Base-by-base conservation (phyloP, 2,113 vertebrate species). In the Alethe castanea region DNA sequence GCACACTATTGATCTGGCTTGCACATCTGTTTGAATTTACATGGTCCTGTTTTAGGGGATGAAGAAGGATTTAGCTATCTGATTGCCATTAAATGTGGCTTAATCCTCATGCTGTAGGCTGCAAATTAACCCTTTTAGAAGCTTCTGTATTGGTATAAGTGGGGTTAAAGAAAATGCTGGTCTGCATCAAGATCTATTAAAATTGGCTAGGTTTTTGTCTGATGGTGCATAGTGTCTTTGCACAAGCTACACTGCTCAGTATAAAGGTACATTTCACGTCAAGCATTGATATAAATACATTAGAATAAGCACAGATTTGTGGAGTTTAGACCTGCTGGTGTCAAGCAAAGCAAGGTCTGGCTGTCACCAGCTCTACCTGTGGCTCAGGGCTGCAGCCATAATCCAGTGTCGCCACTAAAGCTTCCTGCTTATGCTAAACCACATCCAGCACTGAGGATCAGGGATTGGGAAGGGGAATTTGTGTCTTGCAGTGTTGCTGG, bases 11-110 rank as follows among this genome's bases (percentile, higher is more conserved):
- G 56, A 90, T 95, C 80, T 72, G 36, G 31, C 48, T 35, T 33
- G 64, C 82, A 93, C 90, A 95, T 95, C 96, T 96, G 95, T 85
- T 96, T 66, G 65, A 74, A 83, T 2, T 95, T 96, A 83, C 76
- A 90, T 56, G 79, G 88, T 62, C n/a, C 88, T 40, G n/a, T 56
- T 94, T 60, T 50, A 78, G 82, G 45, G 69, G 85, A 93, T 90
- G 92, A 86, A 73, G 36, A 22, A 23, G 64, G 71, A 81, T 92
- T 96, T 92, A 84, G 64, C 54, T 96, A 93, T 92, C 67, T 79
- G 67, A 94, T 81, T 95, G 69, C 73, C 64, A 29, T 95, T 90
- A 93, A 90, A 84, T 60, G 60, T 90, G 36, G 47, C 60, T 78
- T 93, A 92, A 96, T 96, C 88, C 64, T 77, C n/a, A 17, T 7